Conservation (phyloP, 2,797 vertebrate genomes). For the Alcedo quadribrachys region DNA sequence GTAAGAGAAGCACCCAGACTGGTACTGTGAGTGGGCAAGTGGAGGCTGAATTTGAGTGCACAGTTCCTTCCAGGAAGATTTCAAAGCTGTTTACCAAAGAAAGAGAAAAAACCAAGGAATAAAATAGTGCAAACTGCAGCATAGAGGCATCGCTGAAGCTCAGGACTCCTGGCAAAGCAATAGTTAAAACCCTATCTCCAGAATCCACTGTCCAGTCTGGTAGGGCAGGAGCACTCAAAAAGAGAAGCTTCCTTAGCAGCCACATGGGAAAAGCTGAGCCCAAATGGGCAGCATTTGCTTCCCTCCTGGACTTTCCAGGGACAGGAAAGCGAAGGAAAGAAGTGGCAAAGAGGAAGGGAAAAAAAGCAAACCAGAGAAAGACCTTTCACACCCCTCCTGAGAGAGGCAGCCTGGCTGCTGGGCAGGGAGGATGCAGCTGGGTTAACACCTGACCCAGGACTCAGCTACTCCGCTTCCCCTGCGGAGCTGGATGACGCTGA, state of each 20-base stretch:
- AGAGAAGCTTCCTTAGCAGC: constrained; percentile 26
- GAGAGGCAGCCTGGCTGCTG: not conserved
- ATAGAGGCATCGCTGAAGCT: not conserved
- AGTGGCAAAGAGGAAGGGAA: constrained; percentile 26
- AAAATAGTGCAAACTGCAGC: not conserved
- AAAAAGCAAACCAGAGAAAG: constrained; percentile 1
- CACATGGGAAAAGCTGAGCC: not conserved
- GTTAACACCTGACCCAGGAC: not conserved
- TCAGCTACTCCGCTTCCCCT: not conserved
- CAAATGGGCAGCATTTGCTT: not conserved
- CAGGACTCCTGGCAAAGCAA: not conserved
- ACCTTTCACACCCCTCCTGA: not conserved
- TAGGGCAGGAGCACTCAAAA: not conserved
- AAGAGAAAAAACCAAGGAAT: not conserved
- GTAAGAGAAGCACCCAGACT: not conserved
- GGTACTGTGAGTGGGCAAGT: not conserved
- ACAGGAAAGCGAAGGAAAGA: constrained; percentile 34
- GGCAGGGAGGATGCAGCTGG: constrained; percentile 35
- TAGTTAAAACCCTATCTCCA: not conserved
- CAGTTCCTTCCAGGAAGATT: constrained; percentile 9
- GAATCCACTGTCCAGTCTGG: not conserved
- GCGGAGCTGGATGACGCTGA: not conserved
- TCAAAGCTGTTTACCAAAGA: not conserved
- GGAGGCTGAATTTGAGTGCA: not conserved
- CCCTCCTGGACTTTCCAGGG: constrained; percentile 25